Conservation (phyloP, 2,888 invertebrate species). For the Lucinisca nassula region DNA sequence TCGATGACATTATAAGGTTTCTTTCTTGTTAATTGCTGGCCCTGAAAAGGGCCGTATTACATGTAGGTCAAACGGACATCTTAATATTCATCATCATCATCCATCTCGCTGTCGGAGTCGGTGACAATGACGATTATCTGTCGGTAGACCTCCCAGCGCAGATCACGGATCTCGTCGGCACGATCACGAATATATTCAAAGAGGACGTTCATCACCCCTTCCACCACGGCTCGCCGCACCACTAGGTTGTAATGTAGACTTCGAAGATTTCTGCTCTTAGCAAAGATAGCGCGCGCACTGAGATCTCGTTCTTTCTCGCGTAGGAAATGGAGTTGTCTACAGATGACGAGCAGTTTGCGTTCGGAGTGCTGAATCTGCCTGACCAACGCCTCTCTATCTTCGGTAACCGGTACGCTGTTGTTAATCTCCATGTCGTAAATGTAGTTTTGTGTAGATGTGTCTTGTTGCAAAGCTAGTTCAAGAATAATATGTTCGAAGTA, state of each 20-base stretch:
- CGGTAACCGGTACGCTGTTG: neutral
- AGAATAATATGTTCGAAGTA: neutral
- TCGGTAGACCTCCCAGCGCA: slow-evolving; percentile 42
- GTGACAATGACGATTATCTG: slow-evolving; percentile 31
- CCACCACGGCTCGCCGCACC: slow-evolving; percentile 43
- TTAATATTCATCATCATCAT: slow-evolving; percentile 33
- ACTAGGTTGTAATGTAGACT: slow-evolving; percentile 41
- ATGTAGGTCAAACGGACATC: slow-evolving; percentile 32
- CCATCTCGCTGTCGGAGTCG: slow-evolving; percentile 30
- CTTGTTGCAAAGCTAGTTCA: neutral
- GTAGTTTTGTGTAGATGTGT: neutral
- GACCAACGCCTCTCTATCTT: neutral
- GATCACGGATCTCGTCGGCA: slow-evolving; percentile 34
- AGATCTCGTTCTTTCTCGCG: slow-evolving; percentile 7
- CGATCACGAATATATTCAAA: slow-evolving; percentile 19
- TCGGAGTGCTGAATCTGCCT: neutral
- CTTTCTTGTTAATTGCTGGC: slow-evolving; percentile 23
- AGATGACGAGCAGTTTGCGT: slow-evolving; percentile 16
- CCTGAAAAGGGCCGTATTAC: slow-evolving; percentile 64
- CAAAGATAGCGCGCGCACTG: slow-evolving; percentile 11
- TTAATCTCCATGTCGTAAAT: neutral
- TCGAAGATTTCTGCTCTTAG: slow-evolving; percentile 9
- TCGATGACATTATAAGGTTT: neutral
- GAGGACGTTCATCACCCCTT: slow-evolving; percentile 49
- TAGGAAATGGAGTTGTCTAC: slow-evolving; percentile 23